phyloP scores from a whole-genome alignment of 2,797 vertebrate species.

The Chaunax sp. region DNA sequence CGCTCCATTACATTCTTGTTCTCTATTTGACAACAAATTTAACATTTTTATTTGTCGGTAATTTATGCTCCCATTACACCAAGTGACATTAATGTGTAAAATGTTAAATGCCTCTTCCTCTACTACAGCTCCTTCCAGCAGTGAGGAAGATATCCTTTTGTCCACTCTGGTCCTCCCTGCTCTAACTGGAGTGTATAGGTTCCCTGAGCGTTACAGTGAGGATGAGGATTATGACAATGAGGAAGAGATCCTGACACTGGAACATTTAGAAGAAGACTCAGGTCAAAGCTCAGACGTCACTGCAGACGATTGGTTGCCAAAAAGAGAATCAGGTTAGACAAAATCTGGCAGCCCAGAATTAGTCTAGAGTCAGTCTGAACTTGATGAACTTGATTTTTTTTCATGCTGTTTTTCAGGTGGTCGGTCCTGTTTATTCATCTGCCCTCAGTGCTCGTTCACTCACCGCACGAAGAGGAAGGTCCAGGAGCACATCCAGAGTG shows the following conservation, averaged over 20 bases:
- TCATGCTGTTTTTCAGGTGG: slow-evolving; percentile 46
- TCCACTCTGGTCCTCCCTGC: slow-evolving; percentile 49
- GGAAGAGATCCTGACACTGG: slow-evolving; percentile 27
- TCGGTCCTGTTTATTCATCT: slow-evolving; percentile 53
- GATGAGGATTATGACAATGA: slow-evolving; percentile 30
- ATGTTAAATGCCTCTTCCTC: not conserved
- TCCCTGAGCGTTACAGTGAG: slow-evolving; percentile 30
- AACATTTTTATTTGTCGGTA: not conserved
- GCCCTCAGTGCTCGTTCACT: slow-evolving; percentile 61
- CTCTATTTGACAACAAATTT: not conserved
- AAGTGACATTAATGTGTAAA: slow-evolving; percentile 1
- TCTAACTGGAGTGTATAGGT: slow-evolving; percentile 19
- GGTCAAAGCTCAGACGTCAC: slow-evolving; percentile 36
- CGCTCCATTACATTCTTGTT: not conserved
- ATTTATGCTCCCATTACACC: not conserved
- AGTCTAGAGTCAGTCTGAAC: not conserved
- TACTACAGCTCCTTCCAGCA: slow-evolving; percentile 43
- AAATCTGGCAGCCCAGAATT: not conserved
- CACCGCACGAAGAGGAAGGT: slow-evolving; percentile 56
- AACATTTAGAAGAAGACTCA: slow-evolving; percentile 46
- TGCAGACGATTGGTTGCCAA: slow-evolving; percentile 48
- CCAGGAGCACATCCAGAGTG: slow-evolving; percentile 58
- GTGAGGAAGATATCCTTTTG: slow-evolving; percentile 46
- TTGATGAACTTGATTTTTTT: slow-evolving; percentile 7
- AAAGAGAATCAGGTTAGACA: slow-evolving; percentile 56